A percentile compares a stretch with the other conserved stretches of the same genome.
phyloP scores from a whole-genome alignment of 2,113 vertebrate genomes.

The Pseudopodoces humilis region DNA sequence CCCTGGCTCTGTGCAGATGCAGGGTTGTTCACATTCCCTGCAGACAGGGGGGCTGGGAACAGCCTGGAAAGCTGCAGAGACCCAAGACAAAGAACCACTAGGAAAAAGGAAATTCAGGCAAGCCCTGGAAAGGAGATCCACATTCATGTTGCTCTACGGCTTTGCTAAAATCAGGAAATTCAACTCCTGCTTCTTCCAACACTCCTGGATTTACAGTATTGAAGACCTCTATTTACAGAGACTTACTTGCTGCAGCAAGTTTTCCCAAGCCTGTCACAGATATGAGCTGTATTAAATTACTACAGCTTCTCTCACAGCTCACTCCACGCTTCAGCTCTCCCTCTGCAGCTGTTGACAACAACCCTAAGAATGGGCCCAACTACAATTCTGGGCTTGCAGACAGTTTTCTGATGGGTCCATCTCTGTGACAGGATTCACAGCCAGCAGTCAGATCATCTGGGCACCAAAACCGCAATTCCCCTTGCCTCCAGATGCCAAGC shows the following conservation, averaged over 20 bases:
- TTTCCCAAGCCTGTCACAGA: neutral
- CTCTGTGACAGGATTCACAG: neutral
- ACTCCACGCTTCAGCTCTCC: neutral
- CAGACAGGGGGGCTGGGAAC: neutral
- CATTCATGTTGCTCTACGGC: rapidly evolving
- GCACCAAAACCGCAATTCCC: neutral
- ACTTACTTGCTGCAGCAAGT: neutral
- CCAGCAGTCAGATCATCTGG: neutral
- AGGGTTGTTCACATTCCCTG: neutral
- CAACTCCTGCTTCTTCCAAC: neutral
- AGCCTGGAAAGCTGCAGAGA: neutral
- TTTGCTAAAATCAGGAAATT: neutral
- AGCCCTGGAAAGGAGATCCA: neutral
- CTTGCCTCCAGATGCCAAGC: neutral
- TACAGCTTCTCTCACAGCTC: neutral
- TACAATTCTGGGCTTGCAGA: rapidly evolving
- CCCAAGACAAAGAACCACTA: neutral
- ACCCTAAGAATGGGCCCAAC: neutral
- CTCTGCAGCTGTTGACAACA: conserved; percentile 25
- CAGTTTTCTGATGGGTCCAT: neutral
- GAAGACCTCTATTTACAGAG: neutral
- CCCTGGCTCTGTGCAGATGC: neutral
- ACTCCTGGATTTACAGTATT: neutral
- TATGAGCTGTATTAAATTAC: conserved; percentile 21
- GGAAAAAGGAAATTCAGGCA: neutral